Percentiles rank a stretch among this genome's conserved stretches.
These are phyloP conservation scores for Cacoxenus indagator DNA, from an alignment of 2,888 invertebrate genomes.

Conservation along the genomic window DNA sequence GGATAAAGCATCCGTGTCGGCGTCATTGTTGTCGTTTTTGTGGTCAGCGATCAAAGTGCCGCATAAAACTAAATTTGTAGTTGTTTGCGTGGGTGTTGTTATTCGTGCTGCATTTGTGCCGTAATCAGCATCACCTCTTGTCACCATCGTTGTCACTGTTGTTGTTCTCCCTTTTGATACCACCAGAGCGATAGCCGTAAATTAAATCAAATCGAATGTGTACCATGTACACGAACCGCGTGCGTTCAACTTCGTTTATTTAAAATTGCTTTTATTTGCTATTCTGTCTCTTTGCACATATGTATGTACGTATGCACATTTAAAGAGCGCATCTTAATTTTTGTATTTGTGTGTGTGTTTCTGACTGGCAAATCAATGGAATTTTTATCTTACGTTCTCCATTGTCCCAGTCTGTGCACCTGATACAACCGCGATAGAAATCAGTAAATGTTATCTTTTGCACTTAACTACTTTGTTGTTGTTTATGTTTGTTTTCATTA, in stretches of 20 bases:
- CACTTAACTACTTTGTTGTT: conserved; percentile 37
- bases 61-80: conserved; percentile 48
- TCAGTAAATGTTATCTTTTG: conserved; percentile 42
- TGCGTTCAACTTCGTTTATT: neutral
- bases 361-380: conserved; percentile 51
- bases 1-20: too few species aligned
- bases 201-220: conserved; percentile 60
- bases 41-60: conserved; percentile 31
- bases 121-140: conserved; percentile 1
- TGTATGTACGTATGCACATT: neutral
- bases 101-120: conserved; percentile 26
- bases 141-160: conserved; percentile 17
- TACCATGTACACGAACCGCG: conserved; percentile 28
- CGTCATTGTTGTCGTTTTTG: neutral
- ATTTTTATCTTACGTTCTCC: conserved; percentile 49
- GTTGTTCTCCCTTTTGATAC: conserved; percentile 24
- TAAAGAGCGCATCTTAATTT: neutral
- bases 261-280: neutral
- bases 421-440: conserved; percentile 63
- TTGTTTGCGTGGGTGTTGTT: conserved; percentile 30
- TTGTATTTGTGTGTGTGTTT: neutral
- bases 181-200: conserved; percentile 61
- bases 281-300: neutral
- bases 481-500: neutral
- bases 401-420: conserved; percentile 51